A percentile compares a stretch with the other conserved stretches of the same genome.
Evolutionary conservation across 2,888 invertebrate genomes (phyloP).

Genomic region (Drosophila anceps): DNA sequence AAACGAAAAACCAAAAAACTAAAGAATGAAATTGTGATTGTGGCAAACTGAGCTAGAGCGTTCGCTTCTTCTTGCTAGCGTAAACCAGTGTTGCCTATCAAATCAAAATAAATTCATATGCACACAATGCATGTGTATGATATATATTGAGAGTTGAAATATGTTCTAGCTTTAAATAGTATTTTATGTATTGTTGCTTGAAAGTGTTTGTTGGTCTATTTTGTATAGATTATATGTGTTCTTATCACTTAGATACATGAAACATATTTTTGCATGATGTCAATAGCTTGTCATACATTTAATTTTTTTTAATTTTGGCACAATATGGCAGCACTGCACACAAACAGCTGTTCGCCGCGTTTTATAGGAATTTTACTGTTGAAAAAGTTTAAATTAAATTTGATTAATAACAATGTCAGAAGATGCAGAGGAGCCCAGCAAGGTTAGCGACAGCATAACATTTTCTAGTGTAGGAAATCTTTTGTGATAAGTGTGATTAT

Average conservation of each 20-base stretch:
- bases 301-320: neutral
- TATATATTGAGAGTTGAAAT: neutral
- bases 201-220: neutral
- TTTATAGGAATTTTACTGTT: constrained; percentile 31
- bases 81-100: constrained; percentile 53
- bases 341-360: constrained; percentile 59
- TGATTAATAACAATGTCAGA: constrained; percentile 56
- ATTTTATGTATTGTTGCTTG: neutral
- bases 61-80: constrained; percentile 60
- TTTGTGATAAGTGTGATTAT: too few species aligned
- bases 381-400: constrained; percentile 8
- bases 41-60: constrained; percentile 66
- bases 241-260: too few species aligned
- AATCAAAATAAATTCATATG: neutral
- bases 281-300: neutral
- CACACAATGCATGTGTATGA: constrained; percentile 12
- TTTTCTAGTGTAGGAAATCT: neutral
- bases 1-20: constrained; percentile 77
- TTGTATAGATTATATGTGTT: neutral
- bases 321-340: constrained; percentile 38
- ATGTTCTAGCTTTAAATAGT: neutral
- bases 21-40: constrained; percentile 79
- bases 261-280: constrained; percentile 23
- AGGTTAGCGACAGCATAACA: constrained; percentile 36
- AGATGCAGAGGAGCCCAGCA: constrained; percentile 65